A percentile compares a stretch with the other conserved stretches of the same genome.
Evolutionary conservation across 1,140 invertebrate species (phyloP).

Genomic region (Apis dorsata): DNA sequence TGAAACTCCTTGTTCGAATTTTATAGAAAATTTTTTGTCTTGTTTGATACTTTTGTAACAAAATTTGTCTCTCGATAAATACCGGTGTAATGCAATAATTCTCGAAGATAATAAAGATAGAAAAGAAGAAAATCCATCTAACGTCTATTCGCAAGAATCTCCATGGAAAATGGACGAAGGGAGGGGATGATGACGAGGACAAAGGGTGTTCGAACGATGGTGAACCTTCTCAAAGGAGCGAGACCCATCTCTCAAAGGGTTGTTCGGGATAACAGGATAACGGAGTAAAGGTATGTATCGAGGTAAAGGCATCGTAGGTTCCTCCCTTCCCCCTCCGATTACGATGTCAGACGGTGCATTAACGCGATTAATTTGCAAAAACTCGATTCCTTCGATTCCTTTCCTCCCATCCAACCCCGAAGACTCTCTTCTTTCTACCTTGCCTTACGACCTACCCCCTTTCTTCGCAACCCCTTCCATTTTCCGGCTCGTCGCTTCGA

Average conservation of each 20-base stretch:
- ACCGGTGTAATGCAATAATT: too few relatives aligned
- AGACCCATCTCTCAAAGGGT: slow-evolving; percentile 10
- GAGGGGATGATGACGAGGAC: background rate
- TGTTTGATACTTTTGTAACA: too few relatives aligned
- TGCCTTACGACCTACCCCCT: background rate
- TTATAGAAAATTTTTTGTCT: too few relatives aligned
- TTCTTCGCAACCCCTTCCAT: slow-evolving; percentile 52
- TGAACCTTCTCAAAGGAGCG: slow-evolving; percentile 19
- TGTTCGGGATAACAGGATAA: slow-evolving; percentile 28
- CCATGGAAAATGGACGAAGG: background rate
- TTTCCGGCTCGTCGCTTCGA: slow-evolving; percentile 54
- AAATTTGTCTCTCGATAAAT: too few relatives aligned
- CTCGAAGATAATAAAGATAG: background rate
- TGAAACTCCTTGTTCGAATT: too few relatives aligned
- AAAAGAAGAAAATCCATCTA: background rate
- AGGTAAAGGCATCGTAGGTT: slow-evolving; percentile 22
- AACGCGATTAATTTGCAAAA: slow-evolving; percentile 61
- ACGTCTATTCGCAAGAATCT: background rate
- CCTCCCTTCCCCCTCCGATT: background rate
- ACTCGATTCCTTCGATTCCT: slow-evolving; percentile 29
- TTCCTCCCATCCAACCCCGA: slow-evolving; percentile 12
- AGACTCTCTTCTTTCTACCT: slow-evolving; percentile 5
- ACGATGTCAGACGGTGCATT: slow-evolving; percentile 44
- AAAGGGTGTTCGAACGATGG: slow-evolving; percentile 7
- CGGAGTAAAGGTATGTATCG: slow-evolving; percentile 3